Base-by-base conservation (phyloP, 2,113 vertebrate species). In the Muntiacus muntjak region DNA sequence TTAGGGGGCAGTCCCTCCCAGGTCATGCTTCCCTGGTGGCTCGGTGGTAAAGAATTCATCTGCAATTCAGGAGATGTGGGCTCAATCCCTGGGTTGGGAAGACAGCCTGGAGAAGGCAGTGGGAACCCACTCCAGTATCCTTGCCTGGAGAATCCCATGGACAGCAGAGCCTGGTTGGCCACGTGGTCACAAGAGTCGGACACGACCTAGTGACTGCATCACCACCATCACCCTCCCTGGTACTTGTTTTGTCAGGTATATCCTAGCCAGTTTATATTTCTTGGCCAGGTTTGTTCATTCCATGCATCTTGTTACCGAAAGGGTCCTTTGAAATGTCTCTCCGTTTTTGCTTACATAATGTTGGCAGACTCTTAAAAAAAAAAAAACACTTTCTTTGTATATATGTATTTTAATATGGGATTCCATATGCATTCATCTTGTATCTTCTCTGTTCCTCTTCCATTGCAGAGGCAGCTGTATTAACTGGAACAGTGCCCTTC, bases 381-480 rank as follows among this genome's bases (percentile, higher is more conserved):
- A 23, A 54, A 54, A 57, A 15, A 50, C 2, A 19, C 62, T 67
- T 81, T 26, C 81, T 60, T 60, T 60, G 15, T 82, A 1, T 62
- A 7, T 57, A 3, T 52, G 15, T 55, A 26, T n/a, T 81, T 57
- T 57, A 92, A 54, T 85, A 30, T 57, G 83, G 23, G 95, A 52
- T 97, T 94, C 21, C 26, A 5, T 91, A 26, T 83, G 11, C 81
- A 19, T 57, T 3, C 30, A 40, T 81, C n/a, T 84, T 12, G 2
- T 83, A 43, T 93, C 78, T 81, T 92, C 57, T 93, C 60, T 92
- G 1, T 96, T 67, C n/a, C 47, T 93, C 95, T 95, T 93, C 33
- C 36, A 15, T 87, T 92, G 21, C 60, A 74, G 45, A 93, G 40
- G 74, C 50, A 57, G 91, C 74, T 91, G 26, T 82, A 64, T 96